A percentile compares a stretch with the other conserved stretches of the same genome.
Evolutionary conservation across 2,113 vertebrate genomes (phyloP).

Genomic region (Triplophysa rosa): DNA sequence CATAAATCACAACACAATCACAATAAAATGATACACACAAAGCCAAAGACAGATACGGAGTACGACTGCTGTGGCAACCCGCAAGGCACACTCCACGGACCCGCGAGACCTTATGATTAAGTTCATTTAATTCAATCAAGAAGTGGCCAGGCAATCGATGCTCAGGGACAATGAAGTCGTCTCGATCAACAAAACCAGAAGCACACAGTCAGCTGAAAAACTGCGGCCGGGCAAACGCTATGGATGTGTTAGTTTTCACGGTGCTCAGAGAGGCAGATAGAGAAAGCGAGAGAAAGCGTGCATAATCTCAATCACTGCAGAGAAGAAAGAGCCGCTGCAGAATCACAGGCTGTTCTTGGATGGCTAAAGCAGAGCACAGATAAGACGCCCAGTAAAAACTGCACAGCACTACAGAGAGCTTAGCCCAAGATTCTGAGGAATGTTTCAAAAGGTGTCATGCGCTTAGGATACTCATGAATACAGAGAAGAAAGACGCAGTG

Average conservation of each 20-base stretch:
- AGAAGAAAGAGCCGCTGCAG: slow-evolving; percentile 30
- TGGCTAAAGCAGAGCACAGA: slow-evolving; percentile 33
- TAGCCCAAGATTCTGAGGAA: slow-evolving; percentile 49
- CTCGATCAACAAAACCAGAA: slow-evolving; percentile 23
- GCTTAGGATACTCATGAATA: slow-evolving; percentile 63
- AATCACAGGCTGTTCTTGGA: slow-evolving; percentile 37
- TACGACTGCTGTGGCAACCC: slow-evolving; percentile 26
- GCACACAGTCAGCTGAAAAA: slow-evolving; percentile 10
- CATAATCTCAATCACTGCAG: slow-evolving; percentile 38
- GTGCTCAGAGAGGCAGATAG: slow-evolving; percentile 28
- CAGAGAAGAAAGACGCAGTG: slow-evolving; percentile 64
- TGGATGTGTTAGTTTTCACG: background rate
- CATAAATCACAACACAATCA: no score
- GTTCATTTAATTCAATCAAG: slow-evolving; percentile 28
- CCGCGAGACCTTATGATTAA: slow-evolving; percentile 19
- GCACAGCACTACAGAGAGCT: slow-evolving; percentile 42
- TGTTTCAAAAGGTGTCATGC: slow-evolving; percentile 68
- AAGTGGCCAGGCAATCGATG: slow-evolving; percentile 16
- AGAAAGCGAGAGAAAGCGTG: slow-evolving; percentile 53
- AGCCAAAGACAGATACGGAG: background rate
- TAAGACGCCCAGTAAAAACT: slow-evolving; percentile 37
- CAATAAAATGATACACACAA: no score
- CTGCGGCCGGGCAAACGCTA: background rate
- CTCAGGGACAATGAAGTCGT: slow-evolving; percentile 7
- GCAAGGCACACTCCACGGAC: slow-evolving; percentile 6